phyloP scores from a whole-genome alignment of 2,888 invertebrate species.

The Laothoe populi region DNA sequence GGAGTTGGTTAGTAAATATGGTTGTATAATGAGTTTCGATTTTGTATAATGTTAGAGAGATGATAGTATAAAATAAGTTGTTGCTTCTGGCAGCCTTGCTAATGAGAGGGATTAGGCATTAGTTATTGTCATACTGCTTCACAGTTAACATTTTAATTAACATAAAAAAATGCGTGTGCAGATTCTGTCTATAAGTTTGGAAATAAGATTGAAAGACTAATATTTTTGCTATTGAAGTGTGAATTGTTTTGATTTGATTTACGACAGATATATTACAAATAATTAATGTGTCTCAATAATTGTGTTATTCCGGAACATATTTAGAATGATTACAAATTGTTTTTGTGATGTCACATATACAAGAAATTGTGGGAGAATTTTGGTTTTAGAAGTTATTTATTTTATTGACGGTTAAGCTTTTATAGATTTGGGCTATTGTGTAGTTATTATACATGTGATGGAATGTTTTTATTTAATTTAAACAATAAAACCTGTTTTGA shows the following conservation, averaged over 20 bases:
- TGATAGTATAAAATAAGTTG: too few relatives aligned
- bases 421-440: conserved; percentile 5
- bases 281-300: not conserved
- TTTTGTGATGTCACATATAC: not conserved
- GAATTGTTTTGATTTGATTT: not conserved
- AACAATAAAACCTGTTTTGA: not conserved
- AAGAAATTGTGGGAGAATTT: not conserved
- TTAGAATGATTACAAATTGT: conserved; percentile 11
- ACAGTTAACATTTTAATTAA: too few relatives aligned
- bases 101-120: too few relatives aligned
- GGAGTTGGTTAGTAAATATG: too few relatives aligned
- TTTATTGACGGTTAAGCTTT: conserved; percentile 15
- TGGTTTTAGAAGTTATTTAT: conserved; percentile 16
- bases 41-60: too few relatives aligned
- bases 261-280: conserved; percentile 1
- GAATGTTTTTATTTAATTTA: not conserved
- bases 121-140: too few relatives aligned
- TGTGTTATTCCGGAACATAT: not conserved
- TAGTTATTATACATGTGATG: conserved; percentile 6
- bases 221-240: conserved; percentile 19
- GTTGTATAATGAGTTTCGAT: too few relatives aligned
- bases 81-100: too few relatives aligned
- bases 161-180: too few relatives aligned
- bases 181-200: conserved; percentile 6
- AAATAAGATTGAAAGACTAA: not conserved